Evolutionary conservation across 2,797 vertebrate species (phyloP), one percentile per base, ranked within the genome.

Genomic region (Dryobates pubescens): DNA sequence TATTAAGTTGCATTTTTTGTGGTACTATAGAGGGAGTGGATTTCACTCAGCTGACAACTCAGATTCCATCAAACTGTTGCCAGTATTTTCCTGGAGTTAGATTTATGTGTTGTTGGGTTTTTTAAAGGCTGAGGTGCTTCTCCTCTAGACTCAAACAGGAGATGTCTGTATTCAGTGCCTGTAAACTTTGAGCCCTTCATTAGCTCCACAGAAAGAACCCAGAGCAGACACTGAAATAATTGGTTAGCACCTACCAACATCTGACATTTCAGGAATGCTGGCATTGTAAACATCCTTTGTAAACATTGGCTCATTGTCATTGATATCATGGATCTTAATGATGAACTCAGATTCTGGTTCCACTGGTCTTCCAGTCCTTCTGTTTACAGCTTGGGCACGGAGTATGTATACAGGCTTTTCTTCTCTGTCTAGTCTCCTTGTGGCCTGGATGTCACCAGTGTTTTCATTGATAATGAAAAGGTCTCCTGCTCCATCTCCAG

Each of bases 251-350:
- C 96, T 93, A 99, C 99, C 99, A 4, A 99, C 98, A 59, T 99
- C 98, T 16, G 99, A 98, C 99, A 99, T 99, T 94, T 99, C 99
- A 0, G 99, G 98, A 70, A 99, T 99, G 2, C 96, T 96, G 94
- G 99, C 99, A n/a, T 97, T 96, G 96, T 99, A 99, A 51, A 98
- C 92, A 2, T 99, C 98, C 97, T 98, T 98, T 93, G 98, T 98
- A 97, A 99, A 99, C 77, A 98, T 98, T 13, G 99, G 99, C 91
- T 99, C 99, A 36, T 99, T 99, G 97, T 99, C 99, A 47, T 99
- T 99, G 97, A 99, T 99, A 97, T 99, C 99, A 69, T 99, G 99
- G 97, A 99, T 99, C 97, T 99, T 99, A 97, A 99, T 99, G 97
- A 99, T 98, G 97, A 99, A 99, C 92, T 99, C 98, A 3, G 99